Conservation (phyloP, 2,113 vertebrate species). For the Ranitomeya variabilis region DNA sequence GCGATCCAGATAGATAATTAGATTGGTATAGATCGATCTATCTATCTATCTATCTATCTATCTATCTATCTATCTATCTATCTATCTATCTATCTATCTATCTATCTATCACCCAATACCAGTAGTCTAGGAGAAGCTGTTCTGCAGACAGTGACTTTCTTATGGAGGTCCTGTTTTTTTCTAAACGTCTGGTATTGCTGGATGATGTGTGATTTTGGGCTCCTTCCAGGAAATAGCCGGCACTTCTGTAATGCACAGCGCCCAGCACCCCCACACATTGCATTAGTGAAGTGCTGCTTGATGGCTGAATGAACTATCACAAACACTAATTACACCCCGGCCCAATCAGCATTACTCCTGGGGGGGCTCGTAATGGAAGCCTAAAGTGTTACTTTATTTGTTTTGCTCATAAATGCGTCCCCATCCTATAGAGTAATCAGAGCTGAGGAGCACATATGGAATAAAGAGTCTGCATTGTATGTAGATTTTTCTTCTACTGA, state of each 20-base stretch:
- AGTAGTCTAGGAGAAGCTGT: background rate
- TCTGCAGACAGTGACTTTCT: background rate
- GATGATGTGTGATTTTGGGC: constrained; percentile 1
- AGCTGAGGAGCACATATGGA: background rate
- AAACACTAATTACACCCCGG: constrained; percentile 4
- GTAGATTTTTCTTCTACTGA: no score
- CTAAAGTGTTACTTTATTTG: background rate
- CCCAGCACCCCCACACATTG: background rate
- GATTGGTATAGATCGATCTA: no score
- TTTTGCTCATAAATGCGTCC: constrained; percentile 9
- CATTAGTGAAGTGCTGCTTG: constrained; percentile 12
- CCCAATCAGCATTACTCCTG: background rate
- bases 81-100: no score
- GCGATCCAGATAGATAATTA: no score
- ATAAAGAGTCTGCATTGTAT: background rate
- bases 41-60: no score
- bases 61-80: no score
- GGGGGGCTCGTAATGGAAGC: constrained; percentile 28
- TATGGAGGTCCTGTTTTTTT: background rate
- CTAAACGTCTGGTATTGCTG: background rate
- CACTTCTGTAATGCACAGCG: background rate
- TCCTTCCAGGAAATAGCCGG: background rate
- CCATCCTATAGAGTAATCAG: background rate
- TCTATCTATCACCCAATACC: no score
- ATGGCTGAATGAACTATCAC: constrained; percentile 3